A percentile compares a stretch with the other conserved stretches of the same genome.
phyloP scores from a whole-genome alignment of 2,113 vertebrate genomes.

The Sminthopsis crassicaudata region DNA sequence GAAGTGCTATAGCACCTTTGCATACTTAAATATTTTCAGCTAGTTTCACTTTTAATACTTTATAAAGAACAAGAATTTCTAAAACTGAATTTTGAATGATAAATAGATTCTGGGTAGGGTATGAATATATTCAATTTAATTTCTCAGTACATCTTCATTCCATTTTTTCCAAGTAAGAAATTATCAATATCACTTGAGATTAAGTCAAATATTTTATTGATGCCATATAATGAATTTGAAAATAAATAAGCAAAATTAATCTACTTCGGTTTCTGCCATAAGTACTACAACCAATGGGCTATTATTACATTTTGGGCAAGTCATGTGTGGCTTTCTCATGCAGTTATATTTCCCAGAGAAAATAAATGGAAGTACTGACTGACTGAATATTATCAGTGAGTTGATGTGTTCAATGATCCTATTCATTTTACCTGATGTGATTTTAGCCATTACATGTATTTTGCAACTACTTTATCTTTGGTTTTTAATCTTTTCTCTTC shows the following conservation, averaged over 20 bases:
- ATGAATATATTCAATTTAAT: not conserved
- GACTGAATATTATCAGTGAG: slow-evolving; percentile 10
- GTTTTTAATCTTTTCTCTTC: not conserved
- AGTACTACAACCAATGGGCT: not conserved
- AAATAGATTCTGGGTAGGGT: not conserved
- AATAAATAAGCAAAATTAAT: slow-evolving; percentile 16
- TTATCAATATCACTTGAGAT: not conserved
- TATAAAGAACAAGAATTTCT: not conserved
- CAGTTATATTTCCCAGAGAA: slow-evolving; percentile 6
- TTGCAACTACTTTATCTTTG: not conserved
- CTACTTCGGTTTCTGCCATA: not conserved
- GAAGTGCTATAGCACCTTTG: not conserved
- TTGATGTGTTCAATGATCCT: not conserved
- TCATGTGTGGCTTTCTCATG: not conserved
- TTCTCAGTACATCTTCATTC: not conserved
- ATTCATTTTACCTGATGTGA: not conserved
- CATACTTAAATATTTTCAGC: accelerated
- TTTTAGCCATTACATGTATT: slow-evolving; percentile 4
- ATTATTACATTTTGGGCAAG: not conserved
- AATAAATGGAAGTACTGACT: slow-evolving; percentile 15
- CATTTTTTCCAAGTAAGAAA: slow-evolving; percentile 2
- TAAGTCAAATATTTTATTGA: not conserved
- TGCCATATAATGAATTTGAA: not conserved
- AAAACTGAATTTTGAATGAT: accelerated
- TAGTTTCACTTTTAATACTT: not conserved